Conservation (phyloP, 2,888 invertebrate genomes). For the Dynastes grantii region DNA sequence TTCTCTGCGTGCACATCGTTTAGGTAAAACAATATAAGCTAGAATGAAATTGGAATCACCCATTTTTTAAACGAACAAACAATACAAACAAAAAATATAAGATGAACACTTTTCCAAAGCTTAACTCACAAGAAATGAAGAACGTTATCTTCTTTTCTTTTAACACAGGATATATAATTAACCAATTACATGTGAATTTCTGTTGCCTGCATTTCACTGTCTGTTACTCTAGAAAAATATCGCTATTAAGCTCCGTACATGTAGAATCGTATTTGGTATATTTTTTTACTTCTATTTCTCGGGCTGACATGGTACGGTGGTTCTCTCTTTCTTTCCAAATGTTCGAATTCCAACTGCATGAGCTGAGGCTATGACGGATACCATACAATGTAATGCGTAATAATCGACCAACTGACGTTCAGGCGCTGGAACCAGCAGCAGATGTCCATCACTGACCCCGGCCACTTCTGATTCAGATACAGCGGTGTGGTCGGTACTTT, state of each 20-base stretch:
- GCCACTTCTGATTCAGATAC: slow-evolving; percentile 23
- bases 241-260: slow-evolving; percentile 1
- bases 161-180: background rate
- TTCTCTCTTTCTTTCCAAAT: slow-evolving; percentile 7
- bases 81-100: too few species aligned
- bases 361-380: background rate
- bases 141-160: too few species aligned
- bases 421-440: slow-evolving; percentile 34
- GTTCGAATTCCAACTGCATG: background rate
- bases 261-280: background rate
- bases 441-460: slow-evolving; percentile 40
- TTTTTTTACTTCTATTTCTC: slow-evolving; percentile 1
- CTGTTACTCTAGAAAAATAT: background rate
- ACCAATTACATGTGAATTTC: background rate
- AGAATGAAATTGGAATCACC: too few species aligned
- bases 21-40: too few species aligned
- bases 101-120: too few species aligned
- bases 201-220: background rate
- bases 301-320: background rate
- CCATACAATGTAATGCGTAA: slow-evolving; percentile 4
- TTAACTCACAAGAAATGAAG: too few species aligned
- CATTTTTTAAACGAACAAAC: too few species aligned
- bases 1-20: too few species aligned
- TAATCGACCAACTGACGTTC: slow-evolving; percentile 39
- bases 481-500: background rate